Base-by-base conservation (phyloP, 2,888 invertebrate genomes). In the Urechis unicinctus region DNA sequence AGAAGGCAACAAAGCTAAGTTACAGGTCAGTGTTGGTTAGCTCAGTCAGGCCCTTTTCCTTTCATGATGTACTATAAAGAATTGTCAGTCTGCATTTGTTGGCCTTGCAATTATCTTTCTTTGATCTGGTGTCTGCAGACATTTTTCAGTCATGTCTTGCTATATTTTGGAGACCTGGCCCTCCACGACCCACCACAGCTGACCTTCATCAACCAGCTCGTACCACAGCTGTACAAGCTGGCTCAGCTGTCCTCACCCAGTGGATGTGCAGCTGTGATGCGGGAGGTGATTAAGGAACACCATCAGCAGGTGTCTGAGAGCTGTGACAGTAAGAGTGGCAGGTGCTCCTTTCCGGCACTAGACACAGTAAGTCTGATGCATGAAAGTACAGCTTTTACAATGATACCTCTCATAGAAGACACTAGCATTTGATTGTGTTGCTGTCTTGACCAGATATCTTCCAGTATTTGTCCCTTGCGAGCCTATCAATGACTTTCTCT, bases 111-210 rank as follows among this genome's bases (percentile, higher is more conserved):
- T 36, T 13, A 17, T 6, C 17, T 17, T 13, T 36, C 1, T 9
- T 26, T 3, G 28, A 28, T 48, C 9, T 28, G 13, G 21, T 57
- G 61, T 36, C 36, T 36, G 5, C 70, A 76, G 52, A 81, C 84
- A 65, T 75, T 95, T 1, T 91, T 88, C 72, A 84, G 85, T 0
- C 87, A 86, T 70, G 75, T 92, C 61, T 73, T 94, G 30, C 88
- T 91, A 74, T 85, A 88, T 70, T 78, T 89, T 5, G 85, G 89
- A 67, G 87, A 89, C 66, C 70, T 85, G 55, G 85, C 66, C 4
- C 45, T 68, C 13, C 85, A 65, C 55, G 66, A 63, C 30, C 67
- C 69, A 1, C 67, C 71, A 29, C 62, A 68, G 50, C 46, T 68
- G 9, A 57, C 55, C n/a, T 62, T 69, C 43, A 60, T 76, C 3